Evolutionary conservation across 1,140 invertebrate species (phyloP).

Genomic region (Cephus cinctus): DNA sequence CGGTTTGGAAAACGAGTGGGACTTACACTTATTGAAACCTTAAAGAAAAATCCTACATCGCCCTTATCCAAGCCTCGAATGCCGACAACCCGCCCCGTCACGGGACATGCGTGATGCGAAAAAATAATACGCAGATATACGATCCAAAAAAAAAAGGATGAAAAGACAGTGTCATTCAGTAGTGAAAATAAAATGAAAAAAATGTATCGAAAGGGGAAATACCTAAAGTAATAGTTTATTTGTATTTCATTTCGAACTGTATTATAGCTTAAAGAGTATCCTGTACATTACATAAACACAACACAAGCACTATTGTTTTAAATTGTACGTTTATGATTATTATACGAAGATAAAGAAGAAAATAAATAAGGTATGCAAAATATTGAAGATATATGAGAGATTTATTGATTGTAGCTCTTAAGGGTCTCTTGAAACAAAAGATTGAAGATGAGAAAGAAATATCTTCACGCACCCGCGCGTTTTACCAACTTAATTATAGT

Average conservation of each 20-base stretch:
- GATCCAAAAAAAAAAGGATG: conserved; percentile 33
- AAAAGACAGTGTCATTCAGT: conserved; percentile 48
- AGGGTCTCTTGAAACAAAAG: conserved; percentile 36
- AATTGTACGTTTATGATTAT: conserved; percentile 54
- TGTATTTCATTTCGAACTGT: conserved; percentile 54
- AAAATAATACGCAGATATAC: conserved; percentile 23
- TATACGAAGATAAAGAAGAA: conserved; percentile 51
- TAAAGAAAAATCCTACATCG: no score
- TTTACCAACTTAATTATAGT: conserved; percentile 18
- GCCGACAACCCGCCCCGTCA: no score
- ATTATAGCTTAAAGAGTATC: conserved; percentile 56
- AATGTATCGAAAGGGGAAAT: conserved; percentile 33
- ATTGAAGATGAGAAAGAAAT: no score
- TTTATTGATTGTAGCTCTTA: conserved; percentile 41
- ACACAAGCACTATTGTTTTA: conserved; percentile 51
- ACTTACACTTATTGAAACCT: no score
- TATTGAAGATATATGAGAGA: conserved; percentile 50
- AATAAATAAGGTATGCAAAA: conserved; percentile 53
- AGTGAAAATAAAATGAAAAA: conserved; percentile 50
- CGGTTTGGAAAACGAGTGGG: no score
- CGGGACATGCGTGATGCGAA: no score
- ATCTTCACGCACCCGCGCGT: conserved; percentile 27
- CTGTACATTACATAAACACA: conserved; percentile 54
- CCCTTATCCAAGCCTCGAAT: no score
- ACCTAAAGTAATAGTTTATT: conserved; percentile 54